Evolutionary conservation across 1,140 invertebrate species (phyloP), one percentile per base, ranked within the genome.

Genomic region (Drosophila sproati): DNA sequence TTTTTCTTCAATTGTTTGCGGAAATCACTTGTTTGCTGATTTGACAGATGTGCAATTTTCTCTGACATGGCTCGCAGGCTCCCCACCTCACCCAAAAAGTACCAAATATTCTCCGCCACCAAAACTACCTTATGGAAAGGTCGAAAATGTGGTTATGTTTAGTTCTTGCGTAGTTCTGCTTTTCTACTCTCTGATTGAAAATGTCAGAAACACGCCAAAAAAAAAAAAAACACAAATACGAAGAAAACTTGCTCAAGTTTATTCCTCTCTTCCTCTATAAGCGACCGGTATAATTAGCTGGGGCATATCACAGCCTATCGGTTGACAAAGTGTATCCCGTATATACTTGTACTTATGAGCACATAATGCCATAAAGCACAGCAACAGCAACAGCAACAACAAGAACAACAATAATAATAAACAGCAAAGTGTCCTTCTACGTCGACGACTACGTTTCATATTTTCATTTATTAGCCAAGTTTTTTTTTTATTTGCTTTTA

Each of bases 21-120:
- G 81, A 89, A 89, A 89, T 89, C 85, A 89, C 85, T 89, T 89
- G 85, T 89, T 89, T 89, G 85, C 81, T 82, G 85, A 89, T 89
- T 89, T 89, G 85, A 89, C 85, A 89, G 85, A 89, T 89, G 85
- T 89, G 85, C 85, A 89, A 89, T 89, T 89, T 89, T 90, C 85
- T 68, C 78, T 89, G 85, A 89, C 85, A 88, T 75, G 48, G 80
- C 83, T 73, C 39, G 82, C 77, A 72, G 76, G 74, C 68, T 67
- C 55, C 48, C 54, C 67, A 54, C 52, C 37, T 20, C 8, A 31
- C 10, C 8, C 39, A 32, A 47, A 47, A 29, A 29, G 12, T 10
- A 20, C 20, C 20, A 20, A 20, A 20, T 20, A 20, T 20, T 20
- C 20, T 20, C 20, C 20, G 20, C 20, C 20, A 20, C 20, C 1